Evolutionary conservation across 2,888 invertebrate genomes (phyloP).

Genomic region (Hedychridium roseum): DNA sequence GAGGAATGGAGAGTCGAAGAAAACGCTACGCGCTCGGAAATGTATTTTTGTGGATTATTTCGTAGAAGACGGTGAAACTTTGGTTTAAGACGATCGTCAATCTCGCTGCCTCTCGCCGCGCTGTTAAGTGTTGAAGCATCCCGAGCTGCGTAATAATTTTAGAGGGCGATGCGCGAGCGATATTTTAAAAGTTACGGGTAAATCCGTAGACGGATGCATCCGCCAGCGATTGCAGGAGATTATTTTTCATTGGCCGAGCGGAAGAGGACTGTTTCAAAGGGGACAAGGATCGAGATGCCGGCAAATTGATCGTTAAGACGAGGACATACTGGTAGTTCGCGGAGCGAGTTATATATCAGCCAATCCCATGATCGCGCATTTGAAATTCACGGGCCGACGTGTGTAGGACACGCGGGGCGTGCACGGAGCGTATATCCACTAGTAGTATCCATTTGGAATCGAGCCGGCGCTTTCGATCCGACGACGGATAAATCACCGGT

Average conservation of each 20-base stretch:
- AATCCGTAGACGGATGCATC: no score
- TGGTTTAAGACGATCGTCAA: no score
- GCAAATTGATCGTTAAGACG: constrained; percentile 39
- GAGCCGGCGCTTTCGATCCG: constrained; percentile 32
- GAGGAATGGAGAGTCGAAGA: no score
- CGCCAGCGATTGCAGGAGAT: no score
- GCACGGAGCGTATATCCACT: no score
- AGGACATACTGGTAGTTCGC: constrained; percentile 37
- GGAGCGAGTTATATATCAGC: constrained; percentile 22
- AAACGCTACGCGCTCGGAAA: no score
- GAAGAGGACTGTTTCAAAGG: no score
- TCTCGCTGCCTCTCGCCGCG: constrained; percentile 11
- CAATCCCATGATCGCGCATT: constrained; percentile 35
- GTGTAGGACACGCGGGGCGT: not conserved
- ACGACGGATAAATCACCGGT: constrained; percentile 43
- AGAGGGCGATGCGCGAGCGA: constrained; percentile 11
- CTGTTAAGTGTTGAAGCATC: constrained; percentile 13
- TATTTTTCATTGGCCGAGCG: no score
- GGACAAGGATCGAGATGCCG: no score
- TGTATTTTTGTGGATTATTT: no score
- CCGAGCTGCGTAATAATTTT: constrained; percentile 1
- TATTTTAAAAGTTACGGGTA: no score
- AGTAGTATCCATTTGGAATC: constrained; percentile 34
- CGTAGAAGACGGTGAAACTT: no score
- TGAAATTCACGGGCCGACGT: constrained; percentile 33